phyloP scores from a whole-genome alignment of 2,797 vertebrate species.

The Sciaenops ocellatus region DNA sequence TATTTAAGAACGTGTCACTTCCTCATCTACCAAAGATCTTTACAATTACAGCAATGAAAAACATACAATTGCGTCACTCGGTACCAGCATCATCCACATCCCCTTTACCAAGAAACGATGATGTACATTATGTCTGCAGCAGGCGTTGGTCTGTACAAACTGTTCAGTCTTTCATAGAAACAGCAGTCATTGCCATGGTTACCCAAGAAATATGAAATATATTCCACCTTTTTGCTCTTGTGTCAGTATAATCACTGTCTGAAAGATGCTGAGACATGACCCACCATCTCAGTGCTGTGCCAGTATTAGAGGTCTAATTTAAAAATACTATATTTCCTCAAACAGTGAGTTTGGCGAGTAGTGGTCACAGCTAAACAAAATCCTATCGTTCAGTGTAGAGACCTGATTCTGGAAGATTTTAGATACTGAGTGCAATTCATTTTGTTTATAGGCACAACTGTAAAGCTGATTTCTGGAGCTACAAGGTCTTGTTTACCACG shows the following conservation, averaged over 20 bases:
- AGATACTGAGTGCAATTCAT: background rate
- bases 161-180: constrained; percentile 44
- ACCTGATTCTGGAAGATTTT: constrained; percentile 25
- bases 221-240: constrained; percentile 50
- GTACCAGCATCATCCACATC: background rate
- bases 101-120: constrained; percentile 1
- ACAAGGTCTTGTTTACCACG: constrained; percentile 31
- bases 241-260: constrained; percentile 61
- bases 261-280: constrained; percentile 50
- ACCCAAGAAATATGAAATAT: constrained; percentile 60
- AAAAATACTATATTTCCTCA: constrained; percentile 9
- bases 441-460: constrained; percentile 4
- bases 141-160: constrained; percentile 26
- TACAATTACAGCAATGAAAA: constrained; percentile 25
- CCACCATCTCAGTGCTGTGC: background rate
- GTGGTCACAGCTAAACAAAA: background rate
- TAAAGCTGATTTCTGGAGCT: background rate
- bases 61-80: constrained; percentile 26
- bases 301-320: constrained; percentile 23
- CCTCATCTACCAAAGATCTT: constrained; percentile 16
- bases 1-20: background rate
- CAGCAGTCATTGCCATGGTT: constrained; percentile 75
- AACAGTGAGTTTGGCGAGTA: constrained; percentile 16
- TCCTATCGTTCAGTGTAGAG: background rate
- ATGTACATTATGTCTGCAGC: constrained; percentile 21